Percentiles rank a stretch among this genome's conserved stretches.
Evolutionary conservation across 2,888 invertebrate species (phyloP).

Genomic region (Amblyteles armatorius): DNA sequence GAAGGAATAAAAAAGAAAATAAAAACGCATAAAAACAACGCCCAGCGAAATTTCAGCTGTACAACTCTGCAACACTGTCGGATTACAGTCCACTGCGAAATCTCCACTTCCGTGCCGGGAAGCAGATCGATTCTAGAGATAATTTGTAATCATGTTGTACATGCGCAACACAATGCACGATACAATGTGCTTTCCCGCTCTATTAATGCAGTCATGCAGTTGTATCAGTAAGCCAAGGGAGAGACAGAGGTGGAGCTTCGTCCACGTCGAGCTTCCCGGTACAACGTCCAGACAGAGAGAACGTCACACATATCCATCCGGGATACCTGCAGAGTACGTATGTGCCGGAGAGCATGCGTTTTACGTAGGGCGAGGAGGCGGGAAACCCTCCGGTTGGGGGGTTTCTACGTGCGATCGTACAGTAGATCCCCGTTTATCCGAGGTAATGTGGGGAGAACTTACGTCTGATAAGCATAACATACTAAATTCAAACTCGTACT

Average conservation of each 20-base stretch:
- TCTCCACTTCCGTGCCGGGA: background rate
- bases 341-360: constrained; percentile 3
- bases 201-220: constrained; percentile 1
- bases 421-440: too few species aligned
- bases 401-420: background rate
- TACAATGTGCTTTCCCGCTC: background rate
- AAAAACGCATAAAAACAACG: too few species aligned
- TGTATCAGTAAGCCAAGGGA: constrained; percentile 1
- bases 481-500: too few species aligned
- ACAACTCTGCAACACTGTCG: too few species aligned
- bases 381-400: background rate
- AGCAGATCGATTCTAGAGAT: background rate
- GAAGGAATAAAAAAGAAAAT: too few species aligned
- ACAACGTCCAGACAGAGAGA: background rate
- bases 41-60: too few species aligned
- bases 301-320: background rate
- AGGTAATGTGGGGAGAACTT: too few species aligned
- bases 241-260: background rate
- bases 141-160: background rate
- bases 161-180: background rate
- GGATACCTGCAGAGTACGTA: background rate
- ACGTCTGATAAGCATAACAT: too few species aligned
- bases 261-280: constrained; percentile 5
- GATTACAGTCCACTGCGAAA: background rate
- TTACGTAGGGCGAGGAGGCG: background rate